A percentile compares a stretch with the other conserved stretches of the same genome.
Conservation (phyloP, 2,113 vertebrate genomes). For the Triplophysa tibetana region DNA sequence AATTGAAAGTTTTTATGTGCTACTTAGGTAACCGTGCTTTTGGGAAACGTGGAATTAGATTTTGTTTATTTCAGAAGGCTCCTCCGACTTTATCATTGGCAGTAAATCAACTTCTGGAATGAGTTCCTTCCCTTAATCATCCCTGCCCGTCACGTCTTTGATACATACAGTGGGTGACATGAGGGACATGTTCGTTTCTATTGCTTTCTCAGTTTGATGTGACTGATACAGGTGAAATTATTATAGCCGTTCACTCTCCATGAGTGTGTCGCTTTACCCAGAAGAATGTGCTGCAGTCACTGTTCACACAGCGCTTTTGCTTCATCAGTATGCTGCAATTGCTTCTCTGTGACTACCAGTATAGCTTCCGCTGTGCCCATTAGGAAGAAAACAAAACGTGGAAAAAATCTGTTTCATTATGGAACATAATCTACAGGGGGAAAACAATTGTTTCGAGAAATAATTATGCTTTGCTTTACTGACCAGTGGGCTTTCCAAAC, state of each 20-base stretch:
- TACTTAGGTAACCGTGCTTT: neutral
- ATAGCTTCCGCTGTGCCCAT: constrained; percentile 24
- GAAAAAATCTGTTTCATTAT: constrained; percentile 43
- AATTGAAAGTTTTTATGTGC: too few relatives aligned
- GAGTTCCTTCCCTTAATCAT: too few relatives aligned
- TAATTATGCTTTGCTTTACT: neutral
- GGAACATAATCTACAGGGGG: constrained; percentile 30
- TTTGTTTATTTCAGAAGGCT: neutral
- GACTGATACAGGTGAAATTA: constrained; percentile 35
- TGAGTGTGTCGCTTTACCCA: constrained; percentile 45
- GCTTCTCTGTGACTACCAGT: constrained; percentile 8
- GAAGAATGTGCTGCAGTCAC: constrained; percentile 26
- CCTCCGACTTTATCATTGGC: neutral
- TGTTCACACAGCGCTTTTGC: constrained; percentile 13
- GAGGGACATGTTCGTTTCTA: constrained; percentile 15
- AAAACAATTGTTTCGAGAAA: constrained; percentile 1
- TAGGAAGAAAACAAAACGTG: constrained; percentile 19
- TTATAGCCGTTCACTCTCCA: constrained; percentile 34
- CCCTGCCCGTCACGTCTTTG: neutral
- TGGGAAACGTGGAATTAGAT: neutral
- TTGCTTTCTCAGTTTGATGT: constrained; percentile 20
- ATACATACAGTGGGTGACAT: constrained; percentile 4
- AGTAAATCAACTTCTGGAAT: constrained; percentile 5
- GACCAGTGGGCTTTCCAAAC: neutral
- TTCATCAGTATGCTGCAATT: constrained; percentile 55